Conservation (phyloP, 2,888 invertebrate genomes). For the Sphinx pinastri region DNA sequence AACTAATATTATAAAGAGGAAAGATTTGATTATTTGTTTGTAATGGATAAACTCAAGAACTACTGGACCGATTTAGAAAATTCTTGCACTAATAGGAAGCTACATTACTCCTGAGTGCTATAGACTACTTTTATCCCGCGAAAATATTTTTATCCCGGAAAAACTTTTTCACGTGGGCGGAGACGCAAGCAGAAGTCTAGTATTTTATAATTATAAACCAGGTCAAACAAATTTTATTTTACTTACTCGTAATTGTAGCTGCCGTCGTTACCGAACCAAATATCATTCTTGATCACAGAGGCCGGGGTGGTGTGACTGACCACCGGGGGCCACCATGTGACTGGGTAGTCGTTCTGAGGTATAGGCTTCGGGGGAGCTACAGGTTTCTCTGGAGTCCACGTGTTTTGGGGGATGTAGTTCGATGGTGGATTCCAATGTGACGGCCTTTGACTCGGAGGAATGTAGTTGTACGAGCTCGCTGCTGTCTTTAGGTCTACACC, state of each 20-base stretch:
- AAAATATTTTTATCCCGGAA: too few species aligned
- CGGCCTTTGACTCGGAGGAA: slow-evolving; percentile 47
- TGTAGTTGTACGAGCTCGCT: slow-evolving; percentile 55
- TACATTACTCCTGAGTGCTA: too few species aligned
- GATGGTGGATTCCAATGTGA: slow-evolving; percentile 46
- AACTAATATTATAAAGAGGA: too few species aligned
- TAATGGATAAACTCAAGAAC: too few species aligned
- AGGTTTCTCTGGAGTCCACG: slow-evolving; percentile 37
- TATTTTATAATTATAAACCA: background rate
- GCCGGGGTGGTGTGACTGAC: slow-evolving; percentile 54
- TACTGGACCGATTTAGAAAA: too few species aligned
- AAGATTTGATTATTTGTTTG: too few species aligned
- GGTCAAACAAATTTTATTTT: background rate
- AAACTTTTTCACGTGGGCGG: too few species aligned
- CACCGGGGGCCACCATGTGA: too few species aligned
- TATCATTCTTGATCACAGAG: slow-evolving; percentile 76
- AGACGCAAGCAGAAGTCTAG: too few species aligned
- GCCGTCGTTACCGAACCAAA: slow-evolving; percentile 72
- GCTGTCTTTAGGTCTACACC: slow-evolving; percentile 47
- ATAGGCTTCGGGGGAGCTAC: slow-evolving; percentile 27
- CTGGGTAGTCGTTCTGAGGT: slow-evolving; percentile 39
- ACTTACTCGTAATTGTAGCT: slow-evolving; percentile 83
- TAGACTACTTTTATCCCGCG: too few species aligned
- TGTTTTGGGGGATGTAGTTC: slow-evolving; percentile 39
- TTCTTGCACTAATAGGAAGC: too few species aligned